A percentile compares a stretch with the other conserved stretches of the same genome.
These are phyloP conservation scores for Xylota segnis DNA, from an alignment of 2,888 invertebrate genomes.

Conservation along the genomic window DNA sequence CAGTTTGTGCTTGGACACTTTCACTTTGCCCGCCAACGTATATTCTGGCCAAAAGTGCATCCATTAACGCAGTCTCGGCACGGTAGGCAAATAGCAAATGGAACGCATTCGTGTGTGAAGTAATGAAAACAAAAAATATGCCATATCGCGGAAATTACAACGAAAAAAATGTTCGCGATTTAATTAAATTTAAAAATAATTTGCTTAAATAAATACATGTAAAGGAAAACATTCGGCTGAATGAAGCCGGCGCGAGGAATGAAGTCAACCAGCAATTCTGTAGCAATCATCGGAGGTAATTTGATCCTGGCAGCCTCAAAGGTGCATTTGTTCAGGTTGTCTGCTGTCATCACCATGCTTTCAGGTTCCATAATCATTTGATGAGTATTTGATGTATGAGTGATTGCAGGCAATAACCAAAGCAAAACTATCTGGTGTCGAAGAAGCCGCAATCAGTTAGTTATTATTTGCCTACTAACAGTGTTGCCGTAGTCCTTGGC, in stretches of 20 bases:
- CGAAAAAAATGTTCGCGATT: conserved; percentile 20
- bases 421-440: conserved; percentile 3
- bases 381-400: background rate
- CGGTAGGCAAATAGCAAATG: conserved; percentile 31
- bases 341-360: conserved; percentile 6
- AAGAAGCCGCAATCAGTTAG: conserved; percentile 33
- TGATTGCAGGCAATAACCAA: conserved; percentile 4
- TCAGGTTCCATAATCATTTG: conserved; percentile 23
- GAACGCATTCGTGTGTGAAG: conserved; percentile 50
- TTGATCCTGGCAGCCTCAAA: conserved; percentile 41
- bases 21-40: conserved; percentile 26
- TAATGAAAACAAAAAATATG: conserved; percentile 3
- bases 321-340: conserved; percentile 36
- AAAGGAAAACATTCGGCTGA: background rate
- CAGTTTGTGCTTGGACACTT: conserved; percentile 67
- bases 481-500: conserved; percentile 5
- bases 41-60: conserved; percentile 1
- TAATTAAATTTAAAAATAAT: conserved; percentile 42
- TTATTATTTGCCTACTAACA: background rate
- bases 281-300: conserved; percentile 33
- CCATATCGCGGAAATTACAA: background rate
- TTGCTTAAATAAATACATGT: conserved; percentile 1
- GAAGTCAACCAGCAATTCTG: conserved; percentile 16
- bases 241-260: background rate
- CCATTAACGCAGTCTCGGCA: conserved; percentile 7